A percentile compares a stretch with the other conserved stretches of the same genome.
phyloP scores from a whole-genome alignment of 2,113 vertebrate genomes.

The Anguilla japonica region DNA sequence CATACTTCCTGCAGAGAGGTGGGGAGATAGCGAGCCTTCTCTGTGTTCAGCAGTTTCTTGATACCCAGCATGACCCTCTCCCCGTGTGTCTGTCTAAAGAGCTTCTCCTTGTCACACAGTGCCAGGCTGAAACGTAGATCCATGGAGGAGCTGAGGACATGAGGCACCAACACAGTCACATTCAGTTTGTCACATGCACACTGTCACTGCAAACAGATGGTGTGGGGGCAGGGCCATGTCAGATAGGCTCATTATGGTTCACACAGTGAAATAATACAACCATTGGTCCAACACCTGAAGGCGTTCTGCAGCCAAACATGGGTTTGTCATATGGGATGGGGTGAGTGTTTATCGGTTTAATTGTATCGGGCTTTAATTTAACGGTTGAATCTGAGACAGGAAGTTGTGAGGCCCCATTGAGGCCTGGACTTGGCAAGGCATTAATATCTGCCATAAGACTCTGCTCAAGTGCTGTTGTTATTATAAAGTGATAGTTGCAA shows the following conservation, averaged over 20 bases:
- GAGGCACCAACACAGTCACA: neutral
- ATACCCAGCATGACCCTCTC: slow-evolving; percentile 82
- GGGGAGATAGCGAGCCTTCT: slow-evolving; percentile 73
- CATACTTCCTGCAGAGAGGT: slow-evolving; percentile 79
- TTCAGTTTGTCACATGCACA: neutral
- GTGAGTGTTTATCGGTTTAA: neutral
- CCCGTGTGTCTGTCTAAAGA: slow-evolving; percentile 78
- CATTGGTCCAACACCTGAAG: neutral
- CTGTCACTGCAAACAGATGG: neutral
- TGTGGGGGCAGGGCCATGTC: too few relatives aligned
- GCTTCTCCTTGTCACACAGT: slow-evolving; percentile 87
- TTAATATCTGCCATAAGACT: neutral
- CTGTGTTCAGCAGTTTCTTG: slow-evolving; percentile 80
- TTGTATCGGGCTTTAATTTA: neutral
- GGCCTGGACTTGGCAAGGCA: neutral
- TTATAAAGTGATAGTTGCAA: neutral
- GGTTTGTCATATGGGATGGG: neutral
- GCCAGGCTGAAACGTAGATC: slow-evolving; percentile 92
- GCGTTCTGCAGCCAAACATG: neutral
- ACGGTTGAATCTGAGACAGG: neutral
- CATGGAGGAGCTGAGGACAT: slow-evolving; percentile 73
- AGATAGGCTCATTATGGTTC: neutral
- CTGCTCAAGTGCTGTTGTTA: neutral
- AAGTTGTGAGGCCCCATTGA: neutral
- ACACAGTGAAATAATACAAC: neutral